Conservation (phyloP, 2,797 vertebrate genomes). For the Myotis planiceps region DNA sequence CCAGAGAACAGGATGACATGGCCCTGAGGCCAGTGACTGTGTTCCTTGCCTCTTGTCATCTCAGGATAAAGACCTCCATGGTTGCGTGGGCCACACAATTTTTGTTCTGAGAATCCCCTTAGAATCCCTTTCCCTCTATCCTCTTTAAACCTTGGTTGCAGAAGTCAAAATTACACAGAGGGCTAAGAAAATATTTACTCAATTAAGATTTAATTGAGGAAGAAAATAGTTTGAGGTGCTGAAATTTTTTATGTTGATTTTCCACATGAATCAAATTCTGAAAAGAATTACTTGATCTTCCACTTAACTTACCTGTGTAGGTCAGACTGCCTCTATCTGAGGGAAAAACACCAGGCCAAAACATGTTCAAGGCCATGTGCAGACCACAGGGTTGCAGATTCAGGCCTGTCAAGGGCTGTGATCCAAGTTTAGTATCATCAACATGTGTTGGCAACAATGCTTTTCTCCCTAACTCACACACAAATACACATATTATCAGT, state of each 20-base stretch:
- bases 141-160: not conserved
- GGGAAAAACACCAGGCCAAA: not conserved
- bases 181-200: constrained; percentile 50
- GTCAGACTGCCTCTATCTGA: not conserved
- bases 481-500: not conserved
- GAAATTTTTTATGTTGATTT: constrained; percentile 52
- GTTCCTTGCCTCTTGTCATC: too few relatives aligned
- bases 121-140: not conserved
- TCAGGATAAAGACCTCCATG: not conserved
- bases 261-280: constrained; percentile 62
- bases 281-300: constrained; percentile 62
- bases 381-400: not conserved
- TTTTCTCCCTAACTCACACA: not conserved
- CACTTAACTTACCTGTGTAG: constrained; percentile 36
- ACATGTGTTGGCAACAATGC: not conserved
- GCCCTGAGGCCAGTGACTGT: not conserved
- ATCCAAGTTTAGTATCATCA: not conserved
- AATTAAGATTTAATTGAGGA: constrained; percentile 40
- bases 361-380: constrained; percentile 24
- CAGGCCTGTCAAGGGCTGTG: not conserved
- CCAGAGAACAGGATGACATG: not conserved
- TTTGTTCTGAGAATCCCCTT: not conserved
- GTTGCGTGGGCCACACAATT: not conserved
- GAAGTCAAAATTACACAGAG: constrained; percentile 9
- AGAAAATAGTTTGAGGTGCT: not conserved